Percentiles rank a stretch among this genome's conserved stretches.
Evolutionary conservation across 2,888 invertebrate genomes (phyloP).

Genomic region (Caenorhabditis macrosperma): DNA sequence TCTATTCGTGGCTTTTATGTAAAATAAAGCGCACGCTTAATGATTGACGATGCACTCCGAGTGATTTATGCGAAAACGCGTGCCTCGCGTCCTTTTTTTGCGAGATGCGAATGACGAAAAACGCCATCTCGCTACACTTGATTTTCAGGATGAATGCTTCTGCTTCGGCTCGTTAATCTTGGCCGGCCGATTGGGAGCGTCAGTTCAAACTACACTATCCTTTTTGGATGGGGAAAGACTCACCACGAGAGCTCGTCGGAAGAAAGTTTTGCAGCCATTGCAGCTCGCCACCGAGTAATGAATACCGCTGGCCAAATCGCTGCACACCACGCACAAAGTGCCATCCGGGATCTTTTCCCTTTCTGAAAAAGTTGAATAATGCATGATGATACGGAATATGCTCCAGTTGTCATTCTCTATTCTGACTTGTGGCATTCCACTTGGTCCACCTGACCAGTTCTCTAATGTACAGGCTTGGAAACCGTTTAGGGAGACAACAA

Average conservation of each 20-base stretch:
- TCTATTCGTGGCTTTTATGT: no score
- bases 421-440: neutral
- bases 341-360: conserved; percentile 75
- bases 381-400: neutral
- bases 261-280: conserved; percentile 74
- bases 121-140: conserved; percentile 3
- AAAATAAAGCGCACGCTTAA: no score
- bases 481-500: neutral
- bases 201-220: conserved; percentile 24
- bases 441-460: no score
- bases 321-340: conserved; percentile 72
- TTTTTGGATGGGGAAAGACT: conserved; percentile 41
- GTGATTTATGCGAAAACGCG: conserved; percentile 49
- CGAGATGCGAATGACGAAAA: neutral
- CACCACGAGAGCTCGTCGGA: conserved; percentile 71
- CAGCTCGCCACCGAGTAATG: conserved; percentile 74
- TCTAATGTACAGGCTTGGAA: no score
- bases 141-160: conserved; percentile 42
- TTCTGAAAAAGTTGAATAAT: conserved; percentile 61
- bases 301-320: conserved; percentile 71
- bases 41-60: conserved; percentile 43
- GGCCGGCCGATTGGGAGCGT: conserved; percentile 5
- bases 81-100: conserved; percentile 12
- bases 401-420: no score
- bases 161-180: conserved; percentile 32